Percentiles rank a stretch among this genome's conserved stretches.
These are phyloP conservation scores for Lytechinus pictus DNA, from an alignment of 35 echinoderm and acorn worm species.

Conservation along the genomic window DNA sequence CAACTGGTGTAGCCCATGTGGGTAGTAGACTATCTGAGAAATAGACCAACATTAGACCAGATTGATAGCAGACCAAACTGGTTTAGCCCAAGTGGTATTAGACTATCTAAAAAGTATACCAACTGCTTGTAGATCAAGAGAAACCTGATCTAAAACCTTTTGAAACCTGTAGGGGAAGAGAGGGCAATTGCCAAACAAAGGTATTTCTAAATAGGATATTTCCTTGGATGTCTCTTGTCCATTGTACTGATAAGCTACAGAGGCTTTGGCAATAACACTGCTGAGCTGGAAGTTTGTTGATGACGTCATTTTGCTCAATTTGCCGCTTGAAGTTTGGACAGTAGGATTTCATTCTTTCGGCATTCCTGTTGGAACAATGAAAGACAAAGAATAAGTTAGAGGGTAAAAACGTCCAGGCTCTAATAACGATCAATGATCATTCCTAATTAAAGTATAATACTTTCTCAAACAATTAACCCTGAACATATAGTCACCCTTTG, in stretches of 20 bases:
- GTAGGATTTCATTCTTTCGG: constrained; percentile 89
- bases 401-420: too few species aligned
- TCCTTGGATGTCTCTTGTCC: neutral
- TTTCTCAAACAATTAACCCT: too few species aligned
- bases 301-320: constrained; percentile 28
- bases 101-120: too few species aligned
- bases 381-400: neutral
- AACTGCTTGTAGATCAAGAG: too few species aligned
- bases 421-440: too few species aligned
- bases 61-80: too few species aligned
- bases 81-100: too few species aligned
- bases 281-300: neutral
- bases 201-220: neutral
- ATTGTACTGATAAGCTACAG: neutral
- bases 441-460: too few species aligned
- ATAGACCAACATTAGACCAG: too few species aligned
- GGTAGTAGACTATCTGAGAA: too few species aligned
- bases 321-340: constrained; percentile 62
- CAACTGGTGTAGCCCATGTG: too few species aligned
- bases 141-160: neutral
- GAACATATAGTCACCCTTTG: too few species aligned
- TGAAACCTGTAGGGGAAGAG: neutral
- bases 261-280: neutral
- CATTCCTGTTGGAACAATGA: constrained; percentile 75
- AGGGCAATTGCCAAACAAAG: neutral